These are phyloP conservation scores for Tyria jacobaeae DNA, from an alignment of 2,888 invertebrate species.

Conservation along the genomic window DNA sequence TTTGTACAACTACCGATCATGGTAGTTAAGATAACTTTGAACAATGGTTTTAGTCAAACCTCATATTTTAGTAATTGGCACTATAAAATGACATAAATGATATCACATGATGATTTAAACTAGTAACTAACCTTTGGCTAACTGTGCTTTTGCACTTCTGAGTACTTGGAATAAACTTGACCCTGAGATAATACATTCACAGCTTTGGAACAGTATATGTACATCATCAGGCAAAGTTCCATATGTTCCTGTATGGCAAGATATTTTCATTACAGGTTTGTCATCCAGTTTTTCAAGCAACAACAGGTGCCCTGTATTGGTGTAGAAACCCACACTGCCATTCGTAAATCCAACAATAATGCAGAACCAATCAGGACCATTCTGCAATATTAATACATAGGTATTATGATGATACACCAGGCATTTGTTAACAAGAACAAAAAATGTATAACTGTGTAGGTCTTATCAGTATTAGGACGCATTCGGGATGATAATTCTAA, in stretches of 20 bases:
- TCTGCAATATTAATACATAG: constrained; percentile 62
- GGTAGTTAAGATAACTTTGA: not conserved
- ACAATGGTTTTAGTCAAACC: not conserved
- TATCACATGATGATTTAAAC: not conserved
- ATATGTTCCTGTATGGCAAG: constrained; percentile 89
- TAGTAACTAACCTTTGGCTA: constrained; percentile 89
- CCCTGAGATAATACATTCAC: constrained; percentile 91
- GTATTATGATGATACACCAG: no score
- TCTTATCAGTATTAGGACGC: no score
- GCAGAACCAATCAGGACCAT: constrained; percentile 97
- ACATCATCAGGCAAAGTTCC: constrained; percentile 89
- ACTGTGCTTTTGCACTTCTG: constrained; percentile 91
- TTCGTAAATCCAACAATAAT: constrained; percentile 94
- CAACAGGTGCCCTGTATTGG: constrained; percentile 93
- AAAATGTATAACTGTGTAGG: no score
- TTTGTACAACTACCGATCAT: no score
- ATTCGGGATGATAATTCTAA: no score
- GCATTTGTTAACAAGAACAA: no score
- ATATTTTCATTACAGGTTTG: constrained; percentile 91
- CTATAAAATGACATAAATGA: no score
- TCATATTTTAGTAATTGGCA: not conserved
- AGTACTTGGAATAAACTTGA: constrained; percentile 93
- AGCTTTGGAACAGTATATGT: constrained; percentile 90
- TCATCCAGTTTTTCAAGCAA: constrained; percentile 94
- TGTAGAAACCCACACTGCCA: constrained; percentile 95